Percentiles rank a stretch among this genome's conserved stretches.
These are phyloP conservation scores for Nudaria mundana DNA, from an alignment of 2,888 invertebrate genomes.

Conservation along the genomic window DNA sequence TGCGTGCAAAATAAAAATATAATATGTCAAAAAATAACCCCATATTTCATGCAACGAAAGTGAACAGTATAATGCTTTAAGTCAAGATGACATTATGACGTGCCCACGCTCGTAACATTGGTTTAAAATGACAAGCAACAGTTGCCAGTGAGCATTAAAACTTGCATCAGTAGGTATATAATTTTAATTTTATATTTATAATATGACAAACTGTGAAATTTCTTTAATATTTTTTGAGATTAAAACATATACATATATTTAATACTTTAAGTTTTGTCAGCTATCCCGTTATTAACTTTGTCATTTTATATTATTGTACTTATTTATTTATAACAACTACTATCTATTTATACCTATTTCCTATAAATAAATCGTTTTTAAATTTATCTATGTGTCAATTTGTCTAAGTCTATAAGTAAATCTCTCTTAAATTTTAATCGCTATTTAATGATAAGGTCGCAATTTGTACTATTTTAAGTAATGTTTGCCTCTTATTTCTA, in stretches of 20 bases:
- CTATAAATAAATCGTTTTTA: no score
- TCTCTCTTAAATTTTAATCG: no score
- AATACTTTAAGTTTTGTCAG: no score
- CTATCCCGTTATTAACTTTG: not conserved
- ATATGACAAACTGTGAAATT: slow-evolving; percentile 39
- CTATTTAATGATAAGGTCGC: no score
- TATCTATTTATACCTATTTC: no score
- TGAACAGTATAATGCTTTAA: slow-evolving; percentile 8
- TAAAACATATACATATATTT: slow-evolving; percentile 14
- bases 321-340: no score
- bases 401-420: no score
- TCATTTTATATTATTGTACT: no score
- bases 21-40: slow-evolving; percentile 12
- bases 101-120: slow-evolving; percentile 33
- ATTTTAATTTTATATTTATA: slow-evolving; percentile 37
- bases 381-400: no score
- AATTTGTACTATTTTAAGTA: no score
- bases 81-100: slow-evolving; percentile 15
- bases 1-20: no score
- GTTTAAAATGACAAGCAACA: slow-evolving; percentile 33
- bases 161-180: slow-evolving; percentile 14
- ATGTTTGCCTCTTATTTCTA: no score
- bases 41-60: slow-evolving; percentile 16
- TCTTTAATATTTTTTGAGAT: slow-evolving; percentile 24
- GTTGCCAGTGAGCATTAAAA: slow-evolving; percentile 22